Base-by-base conservation (phyloP, 2,797 vertebrate species). In the Tadarida brasiliensis region DNA sequence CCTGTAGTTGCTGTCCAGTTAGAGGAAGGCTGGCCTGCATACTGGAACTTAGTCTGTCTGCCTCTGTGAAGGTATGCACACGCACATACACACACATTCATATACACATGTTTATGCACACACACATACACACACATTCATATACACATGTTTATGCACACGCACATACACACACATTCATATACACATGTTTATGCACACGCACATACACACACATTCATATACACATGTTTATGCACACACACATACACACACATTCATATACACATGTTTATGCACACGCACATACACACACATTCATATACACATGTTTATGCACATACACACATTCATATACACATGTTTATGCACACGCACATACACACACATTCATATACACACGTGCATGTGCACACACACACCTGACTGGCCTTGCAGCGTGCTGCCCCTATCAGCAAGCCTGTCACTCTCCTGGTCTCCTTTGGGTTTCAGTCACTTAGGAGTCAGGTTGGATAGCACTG, bases 341-440 rank as follows among this genome's bases (percentile, higher is more conserved):
- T 14, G 20, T 28, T 10, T 6, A 90, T 0, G 5, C 17, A 51
- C 19, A 12, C 33, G 17, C 61, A 61, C 9, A 15, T 28, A 54
- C 17, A 28, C 39, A 33, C 57, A 30, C 10, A 74, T 44, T 4
- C 19, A 35, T 9, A 4, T 24, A 2, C 33, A 35, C 19, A 61
- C 10, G 24, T 11, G 19, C 56, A 57, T 5, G 61, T 61, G 59
- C 61, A 63, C 30, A 14, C 74, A 24, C 65, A 65, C 10, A 5
- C 16, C 17, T 22, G 26, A 35, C 24, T 33, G 54, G 14, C 15
- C 63, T 92, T 68, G 51, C 3, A 82, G 81, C 81, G 4, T 22
- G 24, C 71, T 59, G 73, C 83, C 86, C 61, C 71, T 73, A 3
- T 15, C 56, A 89, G 85, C 26, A 95, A 96, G 87, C 51, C 22